Conservation (phyloP, 1,140 invertebrate species). For the Drosophila rhopaloa region DNA sequence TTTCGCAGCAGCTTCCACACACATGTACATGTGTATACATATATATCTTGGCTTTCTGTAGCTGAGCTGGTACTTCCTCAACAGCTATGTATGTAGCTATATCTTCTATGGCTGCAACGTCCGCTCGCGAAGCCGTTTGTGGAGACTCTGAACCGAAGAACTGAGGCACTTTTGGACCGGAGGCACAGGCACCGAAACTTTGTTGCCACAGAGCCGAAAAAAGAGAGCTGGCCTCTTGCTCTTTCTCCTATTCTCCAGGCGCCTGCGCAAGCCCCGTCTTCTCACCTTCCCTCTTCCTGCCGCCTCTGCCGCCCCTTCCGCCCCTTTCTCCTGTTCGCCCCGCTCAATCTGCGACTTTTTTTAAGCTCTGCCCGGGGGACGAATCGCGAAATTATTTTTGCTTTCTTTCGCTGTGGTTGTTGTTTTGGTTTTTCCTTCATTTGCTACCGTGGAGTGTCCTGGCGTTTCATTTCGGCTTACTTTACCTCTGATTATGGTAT, state of each 20-base stretch:
- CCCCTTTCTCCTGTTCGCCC: not conserved
- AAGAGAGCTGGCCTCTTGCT: slow-evolving; percentile 24
- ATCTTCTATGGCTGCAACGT: slow-evolving; percentile 51
- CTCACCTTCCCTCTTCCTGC: slow-evolving; percentile 9
- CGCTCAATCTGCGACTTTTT: slow-evolving; percentile 33
- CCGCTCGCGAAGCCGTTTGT: slow-evolving; percentile 66
- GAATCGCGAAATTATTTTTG: slow-evolving; percentile 68
- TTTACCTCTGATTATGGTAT: not conserved
- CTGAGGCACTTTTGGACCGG: slow-evolving; percentile 17
- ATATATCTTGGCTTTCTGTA: slow-evolving; percentile 25
- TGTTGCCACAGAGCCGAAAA: slow-evolving; percentile 30
- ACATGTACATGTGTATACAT: slow-evolving; percentile 7
- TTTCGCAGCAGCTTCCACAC: slow-evolving; percentile 30
- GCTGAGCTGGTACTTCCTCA: slow-evolving; percentile 26
- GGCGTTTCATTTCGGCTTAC: not conserved
- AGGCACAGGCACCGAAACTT: slow-evolving; percentile 39
- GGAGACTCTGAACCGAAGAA: slow-evolving; percentile 65
- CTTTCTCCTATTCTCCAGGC: slow-evolving; percentile 23
- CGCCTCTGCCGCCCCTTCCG: not conserved
- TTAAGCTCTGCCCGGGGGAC: slow-evolving; percentile 73
- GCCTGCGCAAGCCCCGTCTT: slow-evolving; percentile 57
- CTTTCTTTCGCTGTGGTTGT: slow-evolving; percentile 33
- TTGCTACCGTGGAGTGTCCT: slow-evolving; percentile 18
- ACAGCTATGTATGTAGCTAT: slow-evolving; percentile 1
- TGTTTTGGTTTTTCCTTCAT: slow-evolving; percentile 36